A percentile compares a stretch with the other conserved stretches of the same genome.
Conservation (phyloP, 2,113 vertebrate genomes). For the Lamprotornis superbus region DNA sequence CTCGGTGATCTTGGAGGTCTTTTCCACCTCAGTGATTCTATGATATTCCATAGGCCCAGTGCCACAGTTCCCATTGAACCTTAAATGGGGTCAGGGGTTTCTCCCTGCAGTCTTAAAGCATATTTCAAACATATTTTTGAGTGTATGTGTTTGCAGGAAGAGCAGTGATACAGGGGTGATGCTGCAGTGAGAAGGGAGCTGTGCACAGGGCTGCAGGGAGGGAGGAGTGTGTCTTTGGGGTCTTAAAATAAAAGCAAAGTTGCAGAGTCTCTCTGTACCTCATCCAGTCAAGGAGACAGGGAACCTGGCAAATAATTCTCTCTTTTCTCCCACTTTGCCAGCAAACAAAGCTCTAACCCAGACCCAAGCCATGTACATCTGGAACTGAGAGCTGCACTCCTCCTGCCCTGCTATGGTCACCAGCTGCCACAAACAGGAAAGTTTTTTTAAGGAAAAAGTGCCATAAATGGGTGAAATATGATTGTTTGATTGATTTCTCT, state of each 20-base stretch:
- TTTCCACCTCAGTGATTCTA: not conserved
- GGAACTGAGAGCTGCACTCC: not conserved
- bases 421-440: not conserved
- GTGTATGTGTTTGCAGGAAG: not conserved
- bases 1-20: not conserved
- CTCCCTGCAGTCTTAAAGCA: rapidly evolving
- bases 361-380: rapidly evolving
- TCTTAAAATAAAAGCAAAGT: not conserved
- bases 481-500: not conserved
- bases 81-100: not conserved
- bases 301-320: not conserved
- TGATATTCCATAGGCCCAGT: not conserved
- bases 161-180: not conserved
- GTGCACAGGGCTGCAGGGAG: not conserved
- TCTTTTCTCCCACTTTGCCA: not conserved
- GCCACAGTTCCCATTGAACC: rapidly evolving
- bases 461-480: not conserved
- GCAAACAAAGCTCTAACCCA: not conserved
- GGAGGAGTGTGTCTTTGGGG: not conserved
- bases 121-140: not conserved
- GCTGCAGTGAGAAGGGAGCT: not conserved
- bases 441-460: not conserved
- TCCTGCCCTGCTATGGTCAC: not conserved
- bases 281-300: not conserved
- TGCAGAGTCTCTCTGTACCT: not conserved